Conservation (phyloP, 2,113 vertebrate species). For the Muscicapa adusta region DNA sequence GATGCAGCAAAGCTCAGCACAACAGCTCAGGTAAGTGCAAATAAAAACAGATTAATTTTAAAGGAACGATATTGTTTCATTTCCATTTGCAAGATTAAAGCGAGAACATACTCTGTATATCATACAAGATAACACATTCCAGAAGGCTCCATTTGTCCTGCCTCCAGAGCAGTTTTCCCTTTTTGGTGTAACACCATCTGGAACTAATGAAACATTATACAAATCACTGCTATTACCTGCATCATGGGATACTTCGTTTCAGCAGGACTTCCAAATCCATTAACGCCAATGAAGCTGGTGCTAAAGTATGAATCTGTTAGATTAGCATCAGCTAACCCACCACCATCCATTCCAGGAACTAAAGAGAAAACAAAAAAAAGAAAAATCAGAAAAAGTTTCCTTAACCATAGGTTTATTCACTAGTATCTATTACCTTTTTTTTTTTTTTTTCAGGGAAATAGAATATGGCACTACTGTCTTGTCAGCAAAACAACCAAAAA, state of each 20-base stretch:
- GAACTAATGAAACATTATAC: neutral
- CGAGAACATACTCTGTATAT: neutral
- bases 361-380: conserved; percentile 56
- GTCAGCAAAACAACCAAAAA: neutral
- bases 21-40: neutral
- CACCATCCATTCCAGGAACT: conserved; percentile 94
- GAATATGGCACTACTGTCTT: neutral
- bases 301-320: conserved; percentile 99
- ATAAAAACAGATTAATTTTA: neutral
- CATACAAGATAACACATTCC: neutral
- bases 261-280: conserved; percentile 96
- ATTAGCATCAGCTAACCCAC: conserved; percentile 86
- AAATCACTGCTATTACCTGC: conserved; percentile 82
- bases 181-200: neutral
- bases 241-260: conserved; percentile 97
- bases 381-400: neutral
- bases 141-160: neutral
- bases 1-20: neutral
- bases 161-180: neutral
- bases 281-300: conserved; percentile 98
- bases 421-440: neutral
- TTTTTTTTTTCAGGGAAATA: neutral
- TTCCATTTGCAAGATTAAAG: neutral
- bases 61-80: neutral
- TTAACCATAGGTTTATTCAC: neutral